Base-by-base conservation (phyloP, 1,140 invertebrate species). In the Euwallacea fornicatus region DNA sequence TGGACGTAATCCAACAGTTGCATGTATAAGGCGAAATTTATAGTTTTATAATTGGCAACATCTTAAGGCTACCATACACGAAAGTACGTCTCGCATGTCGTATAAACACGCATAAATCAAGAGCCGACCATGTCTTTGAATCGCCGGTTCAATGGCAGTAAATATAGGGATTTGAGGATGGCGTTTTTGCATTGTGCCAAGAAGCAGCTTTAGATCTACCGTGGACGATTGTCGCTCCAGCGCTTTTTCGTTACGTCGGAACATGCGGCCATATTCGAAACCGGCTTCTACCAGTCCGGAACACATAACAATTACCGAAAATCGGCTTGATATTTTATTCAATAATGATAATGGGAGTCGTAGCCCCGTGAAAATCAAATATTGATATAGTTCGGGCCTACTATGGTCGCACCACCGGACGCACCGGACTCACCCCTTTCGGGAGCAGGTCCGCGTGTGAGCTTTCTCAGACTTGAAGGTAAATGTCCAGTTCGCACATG, bases 271-370 rank as follows among this genome's bases (percentile, higher is more conserved):
- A 33, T 33, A 33, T 33, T 33, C 4, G 21, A 33, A 33, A 4
- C 21, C 21, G 21, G 21, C 21, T 33, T 33, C 21, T 33, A 33
- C 4, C 4, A 33, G n/a, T n/a, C n/a, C n/a, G n/a, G 21, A 33
- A 33, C 21, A 33, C 21, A 33, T 33, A 33, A 33, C 21, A 33
- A 33, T 33, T 33, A 33, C 21, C 21, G 21, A 33, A 33, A 33
- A 33, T 33, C 21, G 21, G 21, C 8, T 7, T 54, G 42, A 66
- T 66, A 66, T 56, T 66, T 66, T 66, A 66, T 66, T 58, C 65
- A 66, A 44, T 66, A 66, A 66, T 66, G 65, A 66, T 58, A 58
- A 66, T 58, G 55, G 53, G 53, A 66, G 44, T 41, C 56, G 65
- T 58, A 56, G 46, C 65, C 42, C n/a, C 15, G n/a, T 11, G 33